phyloP scores from a whole-genome alignment of 2,888 invertebrate genomes.

The Bibio marci region DNA sequence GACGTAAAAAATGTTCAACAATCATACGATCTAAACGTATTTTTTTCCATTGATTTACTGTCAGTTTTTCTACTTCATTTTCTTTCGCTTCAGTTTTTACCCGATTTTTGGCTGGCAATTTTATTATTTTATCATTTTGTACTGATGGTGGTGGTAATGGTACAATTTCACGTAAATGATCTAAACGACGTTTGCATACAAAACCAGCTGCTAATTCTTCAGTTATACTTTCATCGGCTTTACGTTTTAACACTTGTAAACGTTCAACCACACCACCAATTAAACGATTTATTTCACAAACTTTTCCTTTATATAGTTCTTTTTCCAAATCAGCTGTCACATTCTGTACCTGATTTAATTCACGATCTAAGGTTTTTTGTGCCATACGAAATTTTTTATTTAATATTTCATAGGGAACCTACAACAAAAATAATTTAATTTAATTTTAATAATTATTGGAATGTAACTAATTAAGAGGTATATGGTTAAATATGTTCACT shows the following conservation, averaged over 20 bases:
- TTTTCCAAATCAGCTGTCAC: slow-evolving; percentile 65
- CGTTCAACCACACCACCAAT: slow-evolving; percentile 83
- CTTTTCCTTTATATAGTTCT: slow-evolving; percentile 32
- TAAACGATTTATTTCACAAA: slow-evolving; percentile 59
- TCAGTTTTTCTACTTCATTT: slow-evolving; percentile 23
- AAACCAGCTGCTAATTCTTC: slow-evolving; percentile 84
- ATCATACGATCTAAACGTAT: slow-evolving; percentile 85
- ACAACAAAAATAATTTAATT: too few species aligned
- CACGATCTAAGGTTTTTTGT: slow-evolving; percentile 86
- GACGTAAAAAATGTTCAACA: slow-evolving; percentile 86
- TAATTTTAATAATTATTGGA: slow-evolving; percentile 5
- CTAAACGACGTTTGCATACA: slow-evolving; percentile 80
- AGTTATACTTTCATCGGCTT: slow-evolving; percentile 83
- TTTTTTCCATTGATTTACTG: slow-evolving; percentile 27
- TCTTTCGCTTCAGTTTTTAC: too few species aligned
- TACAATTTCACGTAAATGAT: slow-evolving; percentile 50
- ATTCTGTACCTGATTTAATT: slow-evolving; percentile 73
- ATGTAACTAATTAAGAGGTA: slow-evolving; percentile 1
- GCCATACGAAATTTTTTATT: slow-evolving; percentile 94
- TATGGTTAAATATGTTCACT: not conserved
- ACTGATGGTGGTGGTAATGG: slow-evolving; percentile 13
- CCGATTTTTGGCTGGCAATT: not conserved
- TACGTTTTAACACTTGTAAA: slow-evolving; percentile 76
- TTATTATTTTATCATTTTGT: not conserved
- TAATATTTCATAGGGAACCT: slow-evolving; percentile 95